Evolutionary conservation across 1,140 invertebrate genomes (phyloP), one percentile per base, ranked within the genome.

Genomic region (Lerema accius): DNA sequence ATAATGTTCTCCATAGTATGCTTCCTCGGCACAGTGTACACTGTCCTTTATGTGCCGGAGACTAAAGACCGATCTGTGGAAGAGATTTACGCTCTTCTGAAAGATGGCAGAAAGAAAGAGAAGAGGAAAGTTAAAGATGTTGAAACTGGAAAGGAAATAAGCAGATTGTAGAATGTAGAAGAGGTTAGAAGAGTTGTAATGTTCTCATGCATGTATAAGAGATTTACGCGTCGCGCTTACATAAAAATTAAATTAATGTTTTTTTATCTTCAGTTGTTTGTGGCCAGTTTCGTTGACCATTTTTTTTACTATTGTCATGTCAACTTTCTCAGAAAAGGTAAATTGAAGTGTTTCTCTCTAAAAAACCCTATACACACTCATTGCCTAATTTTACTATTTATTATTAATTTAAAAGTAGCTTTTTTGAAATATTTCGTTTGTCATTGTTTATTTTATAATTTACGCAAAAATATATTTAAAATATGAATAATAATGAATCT

Each of bases 31-130:
- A 84, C 83, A 0, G 43, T 85, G 11, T 90, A 90, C 68, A 89
- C 88, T 0, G 69, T 89, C 13, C 71, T 89, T 6, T 90, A 82
- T 64, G 88, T 90, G 0, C 88, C 88, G 56, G 88, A 90, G 62
- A 90, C 88, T 0, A 90, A 89, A 65, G 80, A 83, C 49, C 67
- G 82, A 19, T 83, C 68, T n/a, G 73, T 90, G 16, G 86, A 87
- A 50, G 86, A 90, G 26, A 90, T 90, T 14, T 90, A 90, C 66
- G 81, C 80, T 3, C 64, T 89, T 26, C 66, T 90, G 58, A 74
- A 83, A 67, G 79, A 87, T 48, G 77, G 78, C 1, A 81, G 82
- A 49, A 72, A 86, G 68, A 90, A 86, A 17, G 78, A 82, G 69
- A 90, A 90, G 65, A 78, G 77, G 72, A 89, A 86, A 84, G 84